Evolutionary conservation across 2,113 vertebrate genomes (phyloP), one percentile per base, ranked within the genome.

Genomic region (Xenotilapia flavipinnis): DNA sequence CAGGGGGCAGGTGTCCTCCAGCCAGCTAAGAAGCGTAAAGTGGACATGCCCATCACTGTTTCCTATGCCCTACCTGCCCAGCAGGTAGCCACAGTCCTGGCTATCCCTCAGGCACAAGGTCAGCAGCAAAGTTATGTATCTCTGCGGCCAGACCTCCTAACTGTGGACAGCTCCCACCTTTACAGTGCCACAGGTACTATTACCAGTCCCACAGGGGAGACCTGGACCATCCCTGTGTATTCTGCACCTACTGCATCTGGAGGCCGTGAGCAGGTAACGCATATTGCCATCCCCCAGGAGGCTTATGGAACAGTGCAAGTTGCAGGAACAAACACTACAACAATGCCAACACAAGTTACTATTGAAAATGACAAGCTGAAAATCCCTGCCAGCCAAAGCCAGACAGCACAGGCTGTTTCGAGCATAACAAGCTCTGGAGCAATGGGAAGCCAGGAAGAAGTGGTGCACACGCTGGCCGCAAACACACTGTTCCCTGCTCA

Each of bases 171-270:
- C 94, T 98, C 98, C 51, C 99, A 99, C 88, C 97, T 99, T 84
- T 99, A 99, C 94, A 98, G 98, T 90, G 97, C 99, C 83, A 99
- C 99, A 31, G 98, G 98, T 94, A 99, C 99, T 89, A 99, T 99
- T 95, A 99, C 99, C 86, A 98, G 98, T 95, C 98, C 99, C 86
- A 98, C 98, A 42, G 98, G 98, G 89, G 99, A 99, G 96, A 99
- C 99, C 58, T 99, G 99, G 99, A 99, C 99, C 95, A 99, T 99
- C 96, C 98, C 98, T 3, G 98, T 99, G 93, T 99, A 99, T 92
- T 99, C 98, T 7, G 97, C 98, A 92, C 98, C 98, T 73, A 89
- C 93, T 51, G 91, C 90, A 9, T 79, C 94, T 94, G 98, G 95
- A 96, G 98, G 95, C 95, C 98, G 94, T 96, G 98, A 95, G 79